Conservation (phyloP, 2,888 invertebrate genomes). For the Phlogophora meticulosa region DNA sequence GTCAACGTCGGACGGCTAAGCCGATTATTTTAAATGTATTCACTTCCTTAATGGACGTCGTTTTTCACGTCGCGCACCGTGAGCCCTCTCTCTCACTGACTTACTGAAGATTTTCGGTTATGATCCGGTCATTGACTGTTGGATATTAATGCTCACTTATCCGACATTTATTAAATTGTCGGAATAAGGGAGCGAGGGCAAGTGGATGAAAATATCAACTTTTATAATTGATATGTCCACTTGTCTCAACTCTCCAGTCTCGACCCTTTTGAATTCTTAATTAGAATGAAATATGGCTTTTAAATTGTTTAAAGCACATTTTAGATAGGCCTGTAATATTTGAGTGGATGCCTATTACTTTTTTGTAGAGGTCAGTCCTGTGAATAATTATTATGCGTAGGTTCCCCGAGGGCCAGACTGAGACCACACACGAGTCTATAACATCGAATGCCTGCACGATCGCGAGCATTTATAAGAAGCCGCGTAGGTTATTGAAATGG, state of each 20-base stretch:
- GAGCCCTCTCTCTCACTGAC: constrained; percentile 82
- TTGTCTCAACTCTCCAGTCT: constrained; percentile 43
- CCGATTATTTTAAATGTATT: constrained; percentile 92
- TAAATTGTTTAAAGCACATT: constrained; percentile 34
- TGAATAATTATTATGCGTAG: constrained; percentile 36
- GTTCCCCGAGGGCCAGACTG: constrained; percentile 25
- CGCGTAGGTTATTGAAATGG: constrained; percentile 81
- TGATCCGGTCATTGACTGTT: constrained; percentile 90
- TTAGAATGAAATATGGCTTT: constrained; percentile 44
- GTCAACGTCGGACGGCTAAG: constrained; percentile 91
- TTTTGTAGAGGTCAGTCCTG: constrained; percentile 24
- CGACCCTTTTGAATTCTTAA: constrained; percentile 55
- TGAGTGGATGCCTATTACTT: neutral
- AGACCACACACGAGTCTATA: constrained; percentile 64
- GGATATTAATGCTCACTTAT: constrained; percentile 84
- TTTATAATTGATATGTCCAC: constrained; percentile 69
- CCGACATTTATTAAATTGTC: constrained; percentile 85
- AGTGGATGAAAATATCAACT: constrained; percentile 70
- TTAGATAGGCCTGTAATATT: constrained; percentile 13
- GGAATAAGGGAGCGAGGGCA: constrained; percentile 71
- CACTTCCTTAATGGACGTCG: constrained; percentile 91
- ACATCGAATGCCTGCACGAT: constrained; percentile 61
- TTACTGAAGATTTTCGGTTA: constrained; percentile 90
- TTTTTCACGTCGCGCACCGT: constrained; percentile 87
- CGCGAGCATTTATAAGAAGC: constrained; percentile 69